Conservation (phyloP, 2,888 invertebrate genomes). For the Alviniconcha strummeri region DNA sequence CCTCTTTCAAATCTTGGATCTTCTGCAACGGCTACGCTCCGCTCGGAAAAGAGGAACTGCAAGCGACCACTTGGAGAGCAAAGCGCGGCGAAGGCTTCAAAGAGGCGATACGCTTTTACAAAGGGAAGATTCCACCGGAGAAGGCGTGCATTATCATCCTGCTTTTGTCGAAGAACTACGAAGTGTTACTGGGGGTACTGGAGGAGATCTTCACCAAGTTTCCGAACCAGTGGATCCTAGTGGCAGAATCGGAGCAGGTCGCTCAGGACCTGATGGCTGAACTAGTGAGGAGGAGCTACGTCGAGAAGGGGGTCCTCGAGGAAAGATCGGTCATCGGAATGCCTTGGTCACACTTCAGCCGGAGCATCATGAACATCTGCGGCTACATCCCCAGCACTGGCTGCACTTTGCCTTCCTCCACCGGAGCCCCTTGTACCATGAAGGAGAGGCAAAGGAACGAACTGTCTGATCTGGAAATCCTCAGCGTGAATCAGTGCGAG, state of each 20-base stretch:
- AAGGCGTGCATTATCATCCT: conserved; percentile 52
- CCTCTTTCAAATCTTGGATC: conserved; percentile 47
- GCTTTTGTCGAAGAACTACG: conserved; percentile 52
- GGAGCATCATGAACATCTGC: conserved; percentile 41
- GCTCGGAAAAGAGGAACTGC: conserved; percentile 34
- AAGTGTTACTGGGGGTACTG: conserved; percentile 50
- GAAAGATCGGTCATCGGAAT: conserved; percentile 50
- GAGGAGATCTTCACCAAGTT: conserved; percentile 48
- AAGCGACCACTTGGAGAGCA: conserved; percentile 48
- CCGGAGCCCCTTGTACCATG: conserved; percentile 47
- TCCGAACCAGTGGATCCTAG: conserved; percentile 52
- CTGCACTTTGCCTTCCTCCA: conserved; percentile 49
- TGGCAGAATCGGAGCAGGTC: conserved; percentile 49
- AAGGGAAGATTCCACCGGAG: conserved; percentile 45
- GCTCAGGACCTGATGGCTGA: conserved; percentile 45
- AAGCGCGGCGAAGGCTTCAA: conserved; percentile 52
- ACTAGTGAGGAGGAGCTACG: conserved; percentile 41
- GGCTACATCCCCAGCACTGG: conserved; percentile 47
- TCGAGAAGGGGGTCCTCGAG: conserved; percentile 41
- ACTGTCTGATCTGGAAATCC: conserved; percentile 51
- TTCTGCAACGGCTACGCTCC: conserved; percentile 55
- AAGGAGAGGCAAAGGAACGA: conserved; percentile 48
- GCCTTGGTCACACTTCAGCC: conserved; percentile 53
- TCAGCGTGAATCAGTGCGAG: conserved; percentile 38
- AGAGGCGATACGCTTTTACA: conserved; percentile 47